These are phyloP conservation scores for Octonoba sinensis DNA, from an alignment of 2,888 invertebrate genomes.

Conservation along the genomic window DNA sequence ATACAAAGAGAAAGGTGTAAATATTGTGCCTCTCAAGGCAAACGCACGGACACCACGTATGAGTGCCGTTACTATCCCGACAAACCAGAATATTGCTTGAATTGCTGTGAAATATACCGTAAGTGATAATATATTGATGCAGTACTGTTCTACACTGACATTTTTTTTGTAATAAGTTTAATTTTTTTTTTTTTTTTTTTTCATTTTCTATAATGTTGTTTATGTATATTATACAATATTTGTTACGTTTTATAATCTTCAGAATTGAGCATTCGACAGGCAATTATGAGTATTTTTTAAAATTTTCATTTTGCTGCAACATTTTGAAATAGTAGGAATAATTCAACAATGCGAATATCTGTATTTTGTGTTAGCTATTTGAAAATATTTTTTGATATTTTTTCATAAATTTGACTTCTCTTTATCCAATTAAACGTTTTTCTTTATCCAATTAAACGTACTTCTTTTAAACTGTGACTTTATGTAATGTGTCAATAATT, in stretches of 20 bases:
- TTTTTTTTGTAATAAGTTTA: slow-evolving; percentile 33
- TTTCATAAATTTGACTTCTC: too few species aligned
- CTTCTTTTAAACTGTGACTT: slow-evolving; percentile 29
- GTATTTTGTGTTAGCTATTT: too few species aligned
- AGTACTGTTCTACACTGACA: slow-evolving; percentile 29
- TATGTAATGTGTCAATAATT: slow-evolving; percentile 32
- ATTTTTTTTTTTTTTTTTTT: too few species aligned
- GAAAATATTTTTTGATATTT: too few species aligned
- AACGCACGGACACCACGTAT: slow-evolving; percentile 26
- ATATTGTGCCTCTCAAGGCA: slow-evolving; percentile 24
- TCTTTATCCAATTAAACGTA: slow-evolving; percentile 4
- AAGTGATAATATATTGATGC: slow-evolving; percentile 13
- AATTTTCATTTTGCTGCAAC: slow-evolving; percentile 27
- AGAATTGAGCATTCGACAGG: slow-evolving; percentile 27
- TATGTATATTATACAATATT: slow-evolving; percentile 16
- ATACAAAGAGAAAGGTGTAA: slow-evolving; percentile 28
- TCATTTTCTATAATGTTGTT: slow-evolving; percentile 17
- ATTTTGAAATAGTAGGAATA: slow-evolving; percentile 36
- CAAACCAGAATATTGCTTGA: too few species aligned
- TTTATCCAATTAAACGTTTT: too few species aligned
- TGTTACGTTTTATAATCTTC: slow-evolving; percentile 25
- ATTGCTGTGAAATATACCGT: too few species aligned
- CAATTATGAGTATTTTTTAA: slow-evolving; percentile 11
- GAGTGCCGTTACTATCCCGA: slow-evolving; percentile 21
- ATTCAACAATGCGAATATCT: slow-evolving; percentile 40